These are phyloP conservation scores for Phrynocephalus guinanensis DNA, from an alignment of 2,797 vertebrate species.

Conservation along the genomic window DNA sequence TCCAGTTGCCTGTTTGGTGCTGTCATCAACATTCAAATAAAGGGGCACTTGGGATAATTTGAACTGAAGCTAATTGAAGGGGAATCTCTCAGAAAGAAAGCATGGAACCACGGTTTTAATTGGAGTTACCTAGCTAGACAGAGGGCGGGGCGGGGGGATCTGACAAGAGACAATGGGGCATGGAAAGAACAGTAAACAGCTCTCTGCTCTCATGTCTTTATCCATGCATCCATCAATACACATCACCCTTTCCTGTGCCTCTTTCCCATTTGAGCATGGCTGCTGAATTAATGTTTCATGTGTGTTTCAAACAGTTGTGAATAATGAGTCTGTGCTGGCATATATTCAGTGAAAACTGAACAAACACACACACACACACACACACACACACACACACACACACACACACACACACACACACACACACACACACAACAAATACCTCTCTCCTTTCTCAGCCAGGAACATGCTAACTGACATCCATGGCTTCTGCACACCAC, in stretches of 20 bases:
- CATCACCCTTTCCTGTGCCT: slow-evolving; percentile 39
- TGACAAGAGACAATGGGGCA: slow-evolving; percentile 51
- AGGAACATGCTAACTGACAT: slow-evolving; percentile 70
- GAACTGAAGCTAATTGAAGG: slow-evolving; percentile 59
- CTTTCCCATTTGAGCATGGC: slow-evolving; percentile 19
- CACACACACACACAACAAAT: slow-evolving; percentile 49
- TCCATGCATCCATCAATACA: slow-evolving; percentile 45
- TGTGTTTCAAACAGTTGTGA: slow-evolving; percentile 70
- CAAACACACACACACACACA: slow-evolving; percentile 23
- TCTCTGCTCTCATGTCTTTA: slow-evolving; percentile 27
- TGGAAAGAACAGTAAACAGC: slow-evolving; percentile 60
- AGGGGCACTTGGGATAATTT: slow-evolving; percentile 43
- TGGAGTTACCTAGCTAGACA: slow-evolving; percentile 52
- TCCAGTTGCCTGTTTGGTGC: neutral
- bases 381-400: slow-evolving; percentile 19
- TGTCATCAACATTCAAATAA: slow-evolving; percentile 46
- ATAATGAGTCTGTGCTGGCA: slow-evolving; percentile 67
- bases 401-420: slow-evolving; percentile 4
- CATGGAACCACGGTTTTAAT: slow-evolving; percentile 59
- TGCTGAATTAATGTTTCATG: slow-evolving; percentile 64
- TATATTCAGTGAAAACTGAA: slow-evolving; percentile 63
- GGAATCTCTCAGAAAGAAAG: slow-evolving; percentile 56
- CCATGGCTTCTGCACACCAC: slow-evolving; percentile 70
- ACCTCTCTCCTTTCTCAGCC: slow-evolving; percentile 63
- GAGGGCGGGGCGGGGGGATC: neutral